phyloP scores from a whole-genome alignment of 2,888 invertebrate species.

The Pseudolycoriella hygida region DNA sequence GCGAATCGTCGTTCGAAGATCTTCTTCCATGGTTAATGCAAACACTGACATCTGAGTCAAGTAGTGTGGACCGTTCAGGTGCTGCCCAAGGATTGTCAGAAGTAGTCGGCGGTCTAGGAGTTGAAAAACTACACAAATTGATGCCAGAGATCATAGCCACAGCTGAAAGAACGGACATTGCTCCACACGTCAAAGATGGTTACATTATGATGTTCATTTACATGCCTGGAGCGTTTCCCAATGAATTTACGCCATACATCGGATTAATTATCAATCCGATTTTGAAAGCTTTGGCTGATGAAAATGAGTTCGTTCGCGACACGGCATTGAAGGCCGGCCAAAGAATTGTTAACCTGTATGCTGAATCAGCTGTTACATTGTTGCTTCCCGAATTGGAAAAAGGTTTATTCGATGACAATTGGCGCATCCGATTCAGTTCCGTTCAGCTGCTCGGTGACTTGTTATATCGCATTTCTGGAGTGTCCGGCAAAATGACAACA shows the following conservation, averaged over 20 bases:
- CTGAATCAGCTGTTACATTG: constrained; percentile 83
- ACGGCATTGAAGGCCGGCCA: constrained; percentile 95
- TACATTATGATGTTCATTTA: constrained; percentile 99
- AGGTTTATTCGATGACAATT: constrained; percentile 94
- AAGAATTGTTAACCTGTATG: constrained; percentile 89
- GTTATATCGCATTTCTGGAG: constrained; percentile 89
- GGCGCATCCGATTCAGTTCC: constrained; percentile 90
- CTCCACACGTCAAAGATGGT: constrained; percentile 95
- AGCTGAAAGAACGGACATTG: constrained; percentile 80
- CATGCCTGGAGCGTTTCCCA: constrained; percentile 92
- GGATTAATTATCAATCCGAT: constrained; percentile 95
- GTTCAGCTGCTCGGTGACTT: constrained; percentile 92
- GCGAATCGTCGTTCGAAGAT: constrained; percentile 89
- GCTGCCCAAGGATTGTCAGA: constrained; percentile 96
- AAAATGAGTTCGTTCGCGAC: constrained; percentile 95
- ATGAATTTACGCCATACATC: constrained; percentile 89
- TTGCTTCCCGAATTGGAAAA: constrained; percentile 84
- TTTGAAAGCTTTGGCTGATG: constrained; percentile 92
- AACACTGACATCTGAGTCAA: constrained; percentile 85
- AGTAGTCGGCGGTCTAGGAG: constrained; percentile 90
- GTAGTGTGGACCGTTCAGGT: constrained; percentile 89
- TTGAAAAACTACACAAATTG: constrained; percentile 83
- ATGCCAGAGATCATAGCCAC: constrained; percentile 96
- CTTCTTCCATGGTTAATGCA: constrained; percentile 97
- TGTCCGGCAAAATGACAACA: constrained; percentile 97